Evolutionary conservation across 2,113 vertebrate genomes (phyloP), one percentile per base, ranked within the genome.

Genomic region (Callocephalon fimbriatum): DNA sequence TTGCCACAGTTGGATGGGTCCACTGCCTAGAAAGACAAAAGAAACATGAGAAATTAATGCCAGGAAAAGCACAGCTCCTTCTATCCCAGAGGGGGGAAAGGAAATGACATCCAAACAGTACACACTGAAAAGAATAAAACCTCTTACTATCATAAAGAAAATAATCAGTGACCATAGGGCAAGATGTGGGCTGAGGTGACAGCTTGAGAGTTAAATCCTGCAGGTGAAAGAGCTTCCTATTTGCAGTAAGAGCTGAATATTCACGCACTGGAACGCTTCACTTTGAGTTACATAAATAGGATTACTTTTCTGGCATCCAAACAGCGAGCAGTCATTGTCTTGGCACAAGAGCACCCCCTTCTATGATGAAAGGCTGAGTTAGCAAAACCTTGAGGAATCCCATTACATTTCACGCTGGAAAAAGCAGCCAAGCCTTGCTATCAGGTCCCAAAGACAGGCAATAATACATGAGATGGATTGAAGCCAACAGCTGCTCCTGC

Each of bases 1-100:
- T 98, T 99, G 99, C 99, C 99, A 99, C 97, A 99, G 98, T 88
- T 99, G 99, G 97, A 99, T 99, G 63, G 99, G 99, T 90, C 99
- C 99, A 17, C 99, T 99, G 98, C 99, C 99, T 99, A 93, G 83
- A 88, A 95, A 92, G 86, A 92, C 95, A 97, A 97, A 97, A 77
- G 89, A 71, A 37, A 66, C 44, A 40, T 0, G 13, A 35, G n/a
- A 86, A 8, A 17, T 88, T 44, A 95, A 72, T 10, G 40, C 6
- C 91, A 90, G 63, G 40, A 68, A 76, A 75, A 87, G 26, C 35
- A 74, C 5, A 5, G n/a, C 5, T 76, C 7, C 1, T 83, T 72
- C 38, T 51, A 4, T 6, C 16, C 5, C 2, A 4, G 54, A 20
- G 2, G 19, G 5, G 10, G 10, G 1, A 19, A 29, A 45, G 13